A percentile compares a stretch with the other conserved stretches of the same genome.
phyloP scores from a whole-genome alignment of 2,888 invertebrate genomes.

The Pterostichus madidus region DNA sequence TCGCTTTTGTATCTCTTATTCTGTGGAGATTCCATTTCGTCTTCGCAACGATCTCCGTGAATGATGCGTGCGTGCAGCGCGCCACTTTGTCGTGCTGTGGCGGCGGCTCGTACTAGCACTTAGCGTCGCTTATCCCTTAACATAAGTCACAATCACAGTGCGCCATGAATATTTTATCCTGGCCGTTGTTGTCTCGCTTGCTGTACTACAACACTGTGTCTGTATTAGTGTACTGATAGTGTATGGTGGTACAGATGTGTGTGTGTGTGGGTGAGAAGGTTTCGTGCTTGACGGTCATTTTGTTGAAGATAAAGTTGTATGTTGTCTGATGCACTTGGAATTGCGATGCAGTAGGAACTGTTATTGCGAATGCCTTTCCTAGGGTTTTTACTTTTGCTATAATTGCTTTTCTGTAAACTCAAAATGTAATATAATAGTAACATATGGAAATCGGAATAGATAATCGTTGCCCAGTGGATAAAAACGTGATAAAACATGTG shows the following conservation, averaged over 20 bases:
- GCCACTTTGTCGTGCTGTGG: slow-evolving; percentile 70
- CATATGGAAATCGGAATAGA: too few species aligned
- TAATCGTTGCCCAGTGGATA: too few species aligned
- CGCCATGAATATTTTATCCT: slow-evolving; percentile 73
- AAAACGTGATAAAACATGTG: too few species aligned
- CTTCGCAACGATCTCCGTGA: slow-evolving; percentile 21
- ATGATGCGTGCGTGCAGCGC: slow-evolving; percentile 68
- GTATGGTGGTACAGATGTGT: slow-evolving; percentile 16
- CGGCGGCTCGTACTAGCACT: slow-evolving; percentile 74
- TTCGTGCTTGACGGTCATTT: slow-evolving; percentile 30
- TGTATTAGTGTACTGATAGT: slow-evolving; percentile 21
- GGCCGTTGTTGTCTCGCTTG: slow-evolving; percentile 49
- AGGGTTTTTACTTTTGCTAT: not conserved
- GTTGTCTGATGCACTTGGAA: slow-evolving; percentile 35
- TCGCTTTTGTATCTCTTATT: too few species aligned
- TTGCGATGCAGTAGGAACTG: not conserved
- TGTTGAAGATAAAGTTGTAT: slow-evolving; percentile 18
- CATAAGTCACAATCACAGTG: slow-evolving; percentile 76
- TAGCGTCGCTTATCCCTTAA: slow-evolving; percentile 71
- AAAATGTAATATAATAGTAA: too few species aligned
- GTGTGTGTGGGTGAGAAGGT: not conserved
- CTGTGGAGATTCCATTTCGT: slow-evolving; percentile 32
- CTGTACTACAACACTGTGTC: not conserved
- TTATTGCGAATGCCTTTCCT: not conserved
- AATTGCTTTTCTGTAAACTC: slow-evolving; percentile 11